These are phyloP conservation scores for Lissocephala sabroskyi DNA, from an alignment of 2,888 invertebrate species.

Conservation along the genomic window DNA sequence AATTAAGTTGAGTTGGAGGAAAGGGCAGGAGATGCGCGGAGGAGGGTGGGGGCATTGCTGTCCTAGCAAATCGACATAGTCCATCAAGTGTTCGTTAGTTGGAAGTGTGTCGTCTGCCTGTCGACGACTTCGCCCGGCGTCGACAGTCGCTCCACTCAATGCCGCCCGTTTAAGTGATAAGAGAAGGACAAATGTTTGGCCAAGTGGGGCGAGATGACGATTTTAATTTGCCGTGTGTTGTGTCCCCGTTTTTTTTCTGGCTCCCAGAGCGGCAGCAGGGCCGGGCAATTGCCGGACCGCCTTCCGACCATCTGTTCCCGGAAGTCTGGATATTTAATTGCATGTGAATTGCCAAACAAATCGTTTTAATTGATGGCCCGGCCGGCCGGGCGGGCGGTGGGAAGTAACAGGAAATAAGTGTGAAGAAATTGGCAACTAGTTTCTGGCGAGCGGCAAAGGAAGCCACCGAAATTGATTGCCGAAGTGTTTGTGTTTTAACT, in stretches of 20 bases:
- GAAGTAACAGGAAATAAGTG: too few species aligned
- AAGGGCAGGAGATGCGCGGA: neutral
- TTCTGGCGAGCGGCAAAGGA: too few species aligned
- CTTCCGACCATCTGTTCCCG: too few species aligned
- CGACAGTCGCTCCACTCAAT: slow-evolving; percentile 6
- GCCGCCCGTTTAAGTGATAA: slow-evolving; percentile 41
- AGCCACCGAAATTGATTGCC: too few species aligned
- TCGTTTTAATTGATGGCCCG: too few species aligned
- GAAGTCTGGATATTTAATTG: too few species aligned
- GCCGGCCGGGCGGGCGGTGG: too few species aligned
- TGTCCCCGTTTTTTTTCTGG: neutral
- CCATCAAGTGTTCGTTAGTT: slow-evolving; percentile 44
- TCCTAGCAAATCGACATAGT: slow-evolving; percentile 28
- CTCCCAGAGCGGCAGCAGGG: too few species aligned
- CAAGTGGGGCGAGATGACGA: slow-evolving; percentile 40
- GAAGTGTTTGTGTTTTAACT: too few species aligned
- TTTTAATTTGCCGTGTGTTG: slow-evolving; percentile 36
- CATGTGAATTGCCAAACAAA: too few species aligned
- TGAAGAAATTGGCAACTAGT: too few species aligned
- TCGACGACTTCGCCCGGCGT: slow-evolving; percentile 16
- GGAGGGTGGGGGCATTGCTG: slow-evolving; percentile 11
- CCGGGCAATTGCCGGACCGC: too few species aligned
- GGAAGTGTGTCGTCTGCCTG: slow-evolving; percentile 16
- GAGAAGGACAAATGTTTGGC: slow-evolving; percentile 53
- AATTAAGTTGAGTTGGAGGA: slow-evolving; percentile 24